A percentile compares a stretch with the other conserved stretches of the same genome.
phyloP scores from a whole-genome alignment of 2,113 vertebrate genomes.

The Hippocampus mohnikei region DNA sequence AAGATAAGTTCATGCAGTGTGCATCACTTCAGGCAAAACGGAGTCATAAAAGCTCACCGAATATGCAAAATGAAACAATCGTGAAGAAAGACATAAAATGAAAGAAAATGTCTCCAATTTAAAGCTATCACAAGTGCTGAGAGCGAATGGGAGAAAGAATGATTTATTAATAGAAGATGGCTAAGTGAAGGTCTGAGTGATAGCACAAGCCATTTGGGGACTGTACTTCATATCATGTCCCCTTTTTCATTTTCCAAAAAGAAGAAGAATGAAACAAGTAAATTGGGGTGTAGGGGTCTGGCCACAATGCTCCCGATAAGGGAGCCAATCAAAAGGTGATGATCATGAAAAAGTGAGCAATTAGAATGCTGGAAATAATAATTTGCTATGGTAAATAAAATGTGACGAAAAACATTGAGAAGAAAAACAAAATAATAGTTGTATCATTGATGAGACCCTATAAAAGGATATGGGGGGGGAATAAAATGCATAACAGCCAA shows the following conservation, averaged over 20 bases:
- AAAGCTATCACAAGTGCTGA: background rate
- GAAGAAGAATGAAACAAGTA: constrained; percentile 10
- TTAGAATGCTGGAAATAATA: background rate
- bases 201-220: constrained; percentile 51
- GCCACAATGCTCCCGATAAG: background rate
- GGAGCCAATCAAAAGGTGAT: background rate
- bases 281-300: background rate
- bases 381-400: background rate
- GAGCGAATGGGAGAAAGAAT: constrained; percentile 7
- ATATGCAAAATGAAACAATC: constrained; percentile 48
- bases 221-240: constrained; percentile 13
- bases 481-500: no score
- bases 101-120: constrained; percentile 59
- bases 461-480: no score
- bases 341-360: background rate
- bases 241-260: constrained; percentile 4
- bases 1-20: constrained; percentile 44
- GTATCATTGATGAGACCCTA: no score
- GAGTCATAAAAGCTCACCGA: constrained; percentile 48
- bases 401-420: no score
- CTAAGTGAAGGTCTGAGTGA: constrained; percentile 59
- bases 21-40: constrained; percentile 54
- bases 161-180: constrained; percentile 57
- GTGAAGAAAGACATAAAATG: constrained; percentile 44
- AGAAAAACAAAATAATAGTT: no score